Evolutionary conservation across 2,113 vertebrate species (phyloP).

Genomic region (Riparia riparia): DNA sequence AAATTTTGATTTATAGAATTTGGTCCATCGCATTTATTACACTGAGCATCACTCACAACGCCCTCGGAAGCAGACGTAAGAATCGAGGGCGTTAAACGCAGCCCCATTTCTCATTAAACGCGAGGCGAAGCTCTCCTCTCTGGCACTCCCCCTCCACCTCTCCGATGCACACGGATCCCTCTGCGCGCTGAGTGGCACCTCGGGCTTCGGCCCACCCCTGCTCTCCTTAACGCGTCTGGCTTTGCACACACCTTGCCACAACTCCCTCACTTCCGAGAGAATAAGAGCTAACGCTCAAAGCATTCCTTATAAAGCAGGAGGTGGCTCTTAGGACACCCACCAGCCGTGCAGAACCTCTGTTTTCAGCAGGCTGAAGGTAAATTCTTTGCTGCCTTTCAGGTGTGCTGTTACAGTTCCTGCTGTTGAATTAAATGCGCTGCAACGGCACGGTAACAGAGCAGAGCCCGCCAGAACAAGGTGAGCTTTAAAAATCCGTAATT

Average conservation of each 20-base stretch:
- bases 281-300: neutral
- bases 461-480: neutral
- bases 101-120: neutral
- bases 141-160: neutral
- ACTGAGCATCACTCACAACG: neutral
- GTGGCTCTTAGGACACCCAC: neutral
- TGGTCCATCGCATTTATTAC: too few relatives aligned
- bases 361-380: neutral
- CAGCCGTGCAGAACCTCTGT: neutral
- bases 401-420: neutral
- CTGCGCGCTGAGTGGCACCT: neutral
- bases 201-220: neutral
- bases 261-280: neutral
- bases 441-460: neutral
- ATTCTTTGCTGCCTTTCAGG: neutral
- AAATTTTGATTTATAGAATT: too few relatives aligned
- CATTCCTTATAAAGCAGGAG: neutral
- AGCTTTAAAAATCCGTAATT: conserved; percentile 23
- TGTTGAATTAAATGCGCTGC: neutral
- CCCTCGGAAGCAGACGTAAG: neutral
- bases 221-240: neutral
- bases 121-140: neutral
- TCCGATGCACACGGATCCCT: neutral
- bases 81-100: neutral
- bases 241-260: neutral